Percentiles rank a stretch among this genome's conserved stretches.
Conservation (phyloP, 2,888 invertebrate genomes). For the Zaprionus bogoriensis region DNA sequence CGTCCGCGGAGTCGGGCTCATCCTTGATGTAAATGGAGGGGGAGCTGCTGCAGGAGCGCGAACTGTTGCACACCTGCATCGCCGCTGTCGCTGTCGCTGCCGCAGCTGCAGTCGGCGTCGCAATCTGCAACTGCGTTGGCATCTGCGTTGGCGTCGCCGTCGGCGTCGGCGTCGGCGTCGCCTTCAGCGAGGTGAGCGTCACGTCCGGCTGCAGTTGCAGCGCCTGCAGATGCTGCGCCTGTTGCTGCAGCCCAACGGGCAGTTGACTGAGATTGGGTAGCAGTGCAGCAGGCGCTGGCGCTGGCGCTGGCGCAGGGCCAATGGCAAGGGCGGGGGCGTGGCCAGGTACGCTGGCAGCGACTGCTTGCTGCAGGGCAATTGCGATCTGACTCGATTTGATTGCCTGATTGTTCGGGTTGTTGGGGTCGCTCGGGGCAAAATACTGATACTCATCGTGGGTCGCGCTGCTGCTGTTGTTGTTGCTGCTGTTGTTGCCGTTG, state of each 20-base stretch:
- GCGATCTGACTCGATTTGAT: conserved; percentile 1
- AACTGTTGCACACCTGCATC: not conserved
- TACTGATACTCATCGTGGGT: conserved; percentile 79
- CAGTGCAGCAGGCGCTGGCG: conserved; percentile 6
- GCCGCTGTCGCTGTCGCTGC: not conserved
- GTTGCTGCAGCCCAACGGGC: conserved; percentile 57
- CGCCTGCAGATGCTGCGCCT: conserved; percentile 65
- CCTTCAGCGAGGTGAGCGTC: conserved; percentile 59
- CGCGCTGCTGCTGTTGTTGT: conserved; percentile 52
- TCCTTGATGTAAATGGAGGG: conserved; percentile 81
- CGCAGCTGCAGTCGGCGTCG: not conserved
- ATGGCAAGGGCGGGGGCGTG: no score
- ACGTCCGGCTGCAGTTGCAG: conserved; percentile 75
- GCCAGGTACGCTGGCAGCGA: not conserved
- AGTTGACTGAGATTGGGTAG: conserved; percentile 48
- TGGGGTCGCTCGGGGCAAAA: conserved; percentile 80
- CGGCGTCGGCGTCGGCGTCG: conserved; percentile 44
- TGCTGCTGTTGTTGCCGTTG: conserved; percentile 41
- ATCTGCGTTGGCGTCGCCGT: conserved; percentile 46
- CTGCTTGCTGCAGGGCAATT: not conserved
- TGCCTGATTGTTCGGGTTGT: conserved; percentile 78
- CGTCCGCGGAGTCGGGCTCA: conserved; percentile 70
- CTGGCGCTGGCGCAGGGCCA: no score
- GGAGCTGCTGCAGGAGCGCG: conserved; percentile 76
- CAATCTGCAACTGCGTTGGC: conserved; percentile 1